Base-by-base conservation (phyloP, 1,140 invertebrate genomes). In the Ceratina australensis region DNA sequence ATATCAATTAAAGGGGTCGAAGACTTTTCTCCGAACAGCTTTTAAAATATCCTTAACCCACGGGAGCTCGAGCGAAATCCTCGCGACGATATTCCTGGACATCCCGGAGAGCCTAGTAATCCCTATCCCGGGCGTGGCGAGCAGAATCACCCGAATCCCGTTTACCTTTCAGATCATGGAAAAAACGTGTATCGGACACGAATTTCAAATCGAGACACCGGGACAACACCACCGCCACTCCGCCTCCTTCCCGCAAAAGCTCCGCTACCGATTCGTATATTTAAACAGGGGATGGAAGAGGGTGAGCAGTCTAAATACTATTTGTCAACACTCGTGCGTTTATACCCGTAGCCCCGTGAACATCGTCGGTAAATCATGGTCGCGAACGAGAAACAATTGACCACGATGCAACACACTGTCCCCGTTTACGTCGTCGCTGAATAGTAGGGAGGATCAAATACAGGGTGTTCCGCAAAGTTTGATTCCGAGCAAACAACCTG, bases 291-390 rank as follows among this genome's bases (percentile, higher is more conserved):
- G 3, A 7, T 18, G 20, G 15, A 33, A 15, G 42, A 3, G 50
- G 1, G 18, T 0, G 7, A 63, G 18, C 15, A 18, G 12, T 56
- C 79, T 60, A 80, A 79, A 85, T 82, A 85, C 71, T 86, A 84
- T 87, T 88, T 87, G 82, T 86, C 87, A 87, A 86, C 79, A 86
- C 69, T 83, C 78, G 64, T 75, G 81, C 81, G 82, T 84, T 84
- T 87, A 78, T 87, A 84, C 83, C 68, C 42, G 26, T 60, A 16
- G 69, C 65, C 64, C 59, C 13, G 76, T 72, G 73, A 80, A 79
- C 79, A 75, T 79, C 57, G 75, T 26, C 84, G 71, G 79, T 86
- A 87, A 88, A 86, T 87, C 83, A 87, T 83, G 65, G 77, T 57
- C 22, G 26, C 69, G 63, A 67, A 52, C 7, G 81, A 22, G 64